Base-by-base conservation (phyloP, 2,113 vertebrate genomes). In the Rhipidura dahli region DNA sequence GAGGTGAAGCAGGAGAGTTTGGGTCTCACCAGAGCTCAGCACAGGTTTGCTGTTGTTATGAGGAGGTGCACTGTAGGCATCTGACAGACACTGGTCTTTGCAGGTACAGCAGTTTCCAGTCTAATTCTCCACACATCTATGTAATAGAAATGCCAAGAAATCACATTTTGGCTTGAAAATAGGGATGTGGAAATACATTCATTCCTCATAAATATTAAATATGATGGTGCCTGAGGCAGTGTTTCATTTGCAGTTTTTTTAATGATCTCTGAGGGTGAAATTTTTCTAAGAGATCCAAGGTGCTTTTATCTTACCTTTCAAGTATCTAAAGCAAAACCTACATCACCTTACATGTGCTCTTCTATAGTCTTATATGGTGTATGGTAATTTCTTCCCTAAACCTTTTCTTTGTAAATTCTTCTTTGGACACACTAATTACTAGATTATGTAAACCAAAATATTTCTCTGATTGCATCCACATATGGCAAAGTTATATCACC, bases 371-470 rank as follows among this genome's bases (percentile, higher is more conserved):
- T 33, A 3, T 22, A 19, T 7, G 4, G 2, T 10, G 1, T 39
- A 30, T 76, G 16, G 5, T 10, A 50, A 8, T 66, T 68, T 86
- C 30, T 83, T 73, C 35, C 11, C 53, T 33, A 37, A 68, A 37
- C 14, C 11, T 14, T 27, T 27, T 31, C 9, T 77, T 27, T 37
- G 17, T 7, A 50, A 51, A 45, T 37, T 28, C 45, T 59, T 44
- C n/a, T 45, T 54, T 11, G 23, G 17, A 40, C 12, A 37, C 3
- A 8, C 15, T 75, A 63, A 33, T 76, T 60, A 51, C 10, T 17
- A n/a, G 10, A 20, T 49, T 5, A 40, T 22, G 6, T 69, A n/a
- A 83, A 69, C 0, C 10, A 50, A 65, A 71, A 24, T 1, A 1
- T 19, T 20, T 83, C 40, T 78, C 20, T 50, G 42, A 24, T 26